These are phyloP conservation scores for Malurus leucopterus DNA, from an alignment of 2,797 vertebrate species.

Conservation along the genomic window DNA sequence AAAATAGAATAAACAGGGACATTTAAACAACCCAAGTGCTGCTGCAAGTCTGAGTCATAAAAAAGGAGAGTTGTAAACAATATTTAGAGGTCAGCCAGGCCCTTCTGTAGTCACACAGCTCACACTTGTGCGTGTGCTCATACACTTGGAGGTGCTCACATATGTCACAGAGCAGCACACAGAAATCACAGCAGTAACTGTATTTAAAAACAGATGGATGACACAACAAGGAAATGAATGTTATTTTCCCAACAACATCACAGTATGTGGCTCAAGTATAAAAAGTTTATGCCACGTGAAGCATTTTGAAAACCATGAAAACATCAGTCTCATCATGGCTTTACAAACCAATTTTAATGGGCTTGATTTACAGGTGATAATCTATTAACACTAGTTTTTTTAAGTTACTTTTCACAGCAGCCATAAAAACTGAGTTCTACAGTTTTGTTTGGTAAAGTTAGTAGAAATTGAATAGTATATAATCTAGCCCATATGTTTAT, in stretches of 20 bases:
- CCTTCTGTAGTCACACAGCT: background rate
- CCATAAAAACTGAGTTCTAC: background rate
- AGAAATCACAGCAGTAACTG: background rate
- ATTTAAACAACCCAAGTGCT: background rate
- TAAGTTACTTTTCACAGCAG: background rate
- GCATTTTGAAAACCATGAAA: background rate
- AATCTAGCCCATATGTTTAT: background rate
- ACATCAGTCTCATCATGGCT: background rate
- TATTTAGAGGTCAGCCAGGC: background rate
- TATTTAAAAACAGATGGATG: background rate
- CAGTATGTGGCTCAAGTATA: background rate
- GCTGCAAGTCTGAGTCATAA: background rate
- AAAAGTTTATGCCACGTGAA: background rate
- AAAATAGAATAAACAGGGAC: background rate
- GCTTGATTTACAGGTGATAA: background rate
- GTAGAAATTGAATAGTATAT: background rate
- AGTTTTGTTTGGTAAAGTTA: background rate
- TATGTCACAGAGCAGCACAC: background rate
- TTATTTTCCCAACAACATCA: background rate
- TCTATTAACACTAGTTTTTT: background rate
- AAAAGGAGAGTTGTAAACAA: background rate
- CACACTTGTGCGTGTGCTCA: background rate
- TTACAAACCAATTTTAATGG: background rate
- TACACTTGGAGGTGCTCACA: background rate
- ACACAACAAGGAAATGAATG: background rate